These are phyloP conservation scores for Mormyrus lacerda DNA, from an alignment of 2,113 vertebrate species.

Conservation along the genomic window DNA sequence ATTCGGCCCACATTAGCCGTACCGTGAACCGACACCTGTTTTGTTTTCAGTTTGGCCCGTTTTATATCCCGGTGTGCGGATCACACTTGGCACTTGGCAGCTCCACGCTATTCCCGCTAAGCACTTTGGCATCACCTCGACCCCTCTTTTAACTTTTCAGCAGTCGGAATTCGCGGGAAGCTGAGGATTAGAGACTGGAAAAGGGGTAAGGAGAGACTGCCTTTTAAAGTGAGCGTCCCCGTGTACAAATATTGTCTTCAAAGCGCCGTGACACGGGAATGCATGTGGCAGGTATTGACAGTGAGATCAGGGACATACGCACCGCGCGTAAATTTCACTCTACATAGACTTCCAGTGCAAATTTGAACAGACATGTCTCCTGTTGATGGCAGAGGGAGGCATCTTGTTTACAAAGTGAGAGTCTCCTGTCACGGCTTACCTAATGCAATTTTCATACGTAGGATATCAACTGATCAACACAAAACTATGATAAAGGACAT, in stretches of 20 bases:
- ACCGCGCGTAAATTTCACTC: background rate
- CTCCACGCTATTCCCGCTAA: background rate
- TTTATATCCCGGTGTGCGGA: background rate
- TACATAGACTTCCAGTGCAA: slow-evolving; percentile 7
- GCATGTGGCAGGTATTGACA: slow-evolving; percentile 10
- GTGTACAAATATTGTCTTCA: background rate
- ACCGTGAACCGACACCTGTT: background rate
- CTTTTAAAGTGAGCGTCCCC: background rate
- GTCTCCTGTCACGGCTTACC: background rate
- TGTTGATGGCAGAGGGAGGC: background rate
- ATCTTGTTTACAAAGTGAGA: background rate
- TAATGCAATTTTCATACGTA: background rate
- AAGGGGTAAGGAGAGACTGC: background rate
- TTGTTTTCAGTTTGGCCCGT: slow-evolving; percentile 8
- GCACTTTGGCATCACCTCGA: background rate
- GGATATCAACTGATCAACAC: background rate
- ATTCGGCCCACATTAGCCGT: background rate
- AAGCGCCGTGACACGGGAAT: background rate
- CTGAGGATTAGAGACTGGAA: background rate
- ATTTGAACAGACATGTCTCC: background rate
- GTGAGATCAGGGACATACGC: background rate
- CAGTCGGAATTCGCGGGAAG: background rate
- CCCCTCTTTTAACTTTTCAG: background rate
- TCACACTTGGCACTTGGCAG: background rate
- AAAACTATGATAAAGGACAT: background rate